A percentile compares a stretch with the other conserved stretches of the same genome.
phyloP scores from a whole-genome alignment of 53 echinoderm and acorn worm species.

The Astropecten irregularis region DNA sequence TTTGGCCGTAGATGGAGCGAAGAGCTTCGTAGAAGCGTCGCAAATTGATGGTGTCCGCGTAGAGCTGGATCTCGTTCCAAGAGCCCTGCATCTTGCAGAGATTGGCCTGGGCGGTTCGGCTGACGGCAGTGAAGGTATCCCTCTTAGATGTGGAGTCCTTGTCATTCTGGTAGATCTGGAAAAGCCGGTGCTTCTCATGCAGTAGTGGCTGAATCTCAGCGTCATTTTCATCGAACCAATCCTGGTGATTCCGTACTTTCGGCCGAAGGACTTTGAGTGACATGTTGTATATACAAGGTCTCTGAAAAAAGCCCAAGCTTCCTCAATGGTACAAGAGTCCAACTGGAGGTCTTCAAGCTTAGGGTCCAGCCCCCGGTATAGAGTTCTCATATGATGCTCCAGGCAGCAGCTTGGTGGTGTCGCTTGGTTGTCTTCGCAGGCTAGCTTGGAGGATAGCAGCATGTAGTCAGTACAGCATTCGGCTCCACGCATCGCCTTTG shows the following conservation, averaged over 20 bases:
- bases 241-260: not conserved
- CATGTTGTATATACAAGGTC: not conserved
- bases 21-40: not conserved
- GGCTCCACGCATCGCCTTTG: constrained; percentile 26
- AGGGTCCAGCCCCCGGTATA: constrained; percentile 1
- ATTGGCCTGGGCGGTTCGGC: not conserved
- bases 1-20: constrained; percentile 18
- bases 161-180: not conserved
- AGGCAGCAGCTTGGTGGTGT: no score
- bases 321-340: not conserved
- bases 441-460: constrained; percentile 18
- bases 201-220: not conserved
- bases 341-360: not conserved
- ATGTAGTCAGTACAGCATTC: constrained; percentile 31
- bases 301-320: not conserved
- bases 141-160: not conserved
- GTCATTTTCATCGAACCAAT: constrained; percentile 21
- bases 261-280: not conserved
- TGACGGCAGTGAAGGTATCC: not conserved
- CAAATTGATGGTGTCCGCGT: not conserved
- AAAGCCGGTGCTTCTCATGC: not conserved
- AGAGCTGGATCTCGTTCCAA: not conserved
- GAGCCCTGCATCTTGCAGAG: not conserved
- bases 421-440: not conserved
- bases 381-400: constrained; percentile 1